phyloP scores from a whole-genome alignment of 2,113 vertebrate genomes.

The Poeciliopsis prolifica region DNA sequence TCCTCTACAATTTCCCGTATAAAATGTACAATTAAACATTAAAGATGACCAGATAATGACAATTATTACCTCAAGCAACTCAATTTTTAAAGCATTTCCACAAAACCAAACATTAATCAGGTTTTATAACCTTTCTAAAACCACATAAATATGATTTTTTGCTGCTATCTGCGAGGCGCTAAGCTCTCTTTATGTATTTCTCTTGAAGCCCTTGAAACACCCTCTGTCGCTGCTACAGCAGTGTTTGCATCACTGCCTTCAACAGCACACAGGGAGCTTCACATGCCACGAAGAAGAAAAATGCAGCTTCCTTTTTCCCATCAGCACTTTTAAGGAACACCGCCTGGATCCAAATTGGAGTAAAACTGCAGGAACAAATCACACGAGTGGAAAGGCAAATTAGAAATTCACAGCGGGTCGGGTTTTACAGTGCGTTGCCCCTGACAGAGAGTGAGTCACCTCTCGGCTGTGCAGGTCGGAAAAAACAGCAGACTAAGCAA shows the following conservation, averaged over 20 bases:
- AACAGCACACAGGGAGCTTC: conserved; percentile 63
- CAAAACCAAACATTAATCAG: not conserved
- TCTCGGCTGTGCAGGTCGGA: conserved; percentile 54
- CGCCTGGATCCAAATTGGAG: conserved; percentile 42
- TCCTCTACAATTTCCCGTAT: no score
- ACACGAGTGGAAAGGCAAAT: conserved; percentile 64
- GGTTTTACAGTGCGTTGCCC: conserved; percentile 49
- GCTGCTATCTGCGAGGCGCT: not conserved
- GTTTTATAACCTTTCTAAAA: conserved; percentile 16
- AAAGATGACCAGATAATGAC: conserved; percentile 3
- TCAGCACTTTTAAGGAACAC: conserved; percentile 54
- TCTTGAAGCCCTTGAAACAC: conserved; percentile 71
- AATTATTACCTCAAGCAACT: no score
- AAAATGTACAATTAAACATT: conserved; percentile 16
- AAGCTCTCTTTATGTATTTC: conserved; percentile 25
- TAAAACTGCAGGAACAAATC: conserved; percentile 48
- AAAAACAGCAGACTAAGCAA: conserved; percentile 67
- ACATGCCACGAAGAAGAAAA: conserved; percentile 56
- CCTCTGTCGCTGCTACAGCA: conserved; percentile 62
- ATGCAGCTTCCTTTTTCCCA: conserved; percentile 40
- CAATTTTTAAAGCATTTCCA: not conserved
- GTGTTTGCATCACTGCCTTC: conserved; percentile 64
- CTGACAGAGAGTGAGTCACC: conserved; percentile 60
- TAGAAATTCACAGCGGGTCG: conserved; percentile 64
- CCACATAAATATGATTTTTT: conserved; percentile 3